A percentile compares a stretch with the other conserved stretches of the same genome.
Conservation (phyloP, 2,113 vertebrate genomes). For the Brienomyrus longianalis region DNA sequence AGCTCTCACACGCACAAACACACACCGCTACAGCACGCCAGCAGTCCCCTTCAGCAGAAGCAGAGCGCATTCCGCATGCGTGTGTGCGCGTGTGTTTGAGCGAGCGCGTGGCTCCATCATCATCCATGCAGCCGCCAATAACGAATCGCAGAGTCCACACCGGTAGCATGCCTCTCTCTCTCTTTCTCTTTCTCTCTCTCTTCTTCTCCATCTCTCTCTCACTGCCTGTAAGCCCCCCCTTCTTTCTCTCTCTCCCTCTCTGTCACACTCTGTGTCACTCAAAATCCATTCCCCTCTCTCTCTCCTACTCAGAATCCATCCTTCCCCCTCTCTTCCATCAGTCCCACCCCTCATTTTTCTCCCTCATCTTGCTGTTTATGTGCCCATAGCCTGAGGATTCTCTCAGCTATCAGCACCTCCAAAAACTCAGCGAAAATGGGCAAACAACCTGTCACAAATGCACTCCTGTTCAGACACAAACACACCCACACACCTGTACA, state of each 20-base stretch:
- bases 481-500: background rate
- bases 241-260: conserved; percentile 47
- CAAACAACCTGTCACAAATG: background rate
- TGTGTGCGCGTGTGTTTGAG: background rate
- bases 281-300: background rate
- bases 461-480: background rate
- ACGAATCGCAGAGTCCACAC: background rate
- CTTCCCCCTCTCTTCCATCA: background rate
- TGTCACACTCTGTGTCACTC: conserved; percentile 10
- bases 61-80: background rate
- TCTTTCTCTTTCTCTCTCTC: conserved; percentile 24
- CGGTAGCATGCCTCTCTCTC: conserved; percentile 20
- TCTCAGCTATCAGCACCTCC: background rate
- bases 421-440: background rate
- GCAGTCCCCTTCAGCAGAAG: background rate
- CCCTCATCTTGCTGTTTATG: background rate
- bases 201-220: conserved; percentile 18
- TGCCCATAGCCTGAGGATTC: background rate
- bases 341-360: background rate
- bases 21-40: background rate
- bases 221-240: conserved; percentile 34
- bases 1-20: background rate
- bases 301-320: background rate
- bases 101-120: background rate
- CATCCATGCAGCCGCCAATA: background rate